These are phyloP conservation scores for Bos taurus DNA, from an alignment of 2,113 vertebrate species.

Conservation along the genomic window DNA sequence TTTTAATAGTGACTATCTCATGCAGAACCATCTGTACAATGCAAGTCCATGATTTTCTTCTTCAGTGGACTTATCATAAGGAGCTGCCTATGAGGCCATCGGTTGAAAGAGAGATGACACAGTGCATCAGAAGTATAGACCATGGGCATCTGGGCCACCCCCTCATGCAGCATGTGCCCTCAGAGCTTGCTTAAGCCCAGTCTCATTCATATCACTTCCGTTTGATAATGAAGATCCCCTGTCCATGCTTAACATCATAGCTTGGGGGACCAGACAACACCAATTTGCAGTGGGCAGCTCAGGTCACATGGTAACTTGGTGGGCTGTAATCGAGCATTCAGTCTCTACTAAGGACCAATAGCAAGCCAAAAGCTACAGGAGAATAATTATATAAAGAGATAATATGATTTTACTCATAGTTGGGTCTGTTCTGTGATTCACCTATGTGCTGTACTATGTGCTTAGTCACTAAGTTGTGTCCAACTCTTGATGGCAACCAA, in stretches of 20 bases:
- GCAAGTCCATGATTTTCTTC: neutral
- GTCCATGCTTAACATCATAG: neutral
- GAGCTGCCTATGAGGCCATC: neutral
- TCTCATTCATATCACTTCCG: neutral
- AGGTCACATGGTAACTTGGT: neutral
- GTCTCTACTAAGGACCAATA: neutral
- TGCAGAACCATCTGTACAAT: neutral
- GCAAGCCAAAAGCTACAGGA: neutral
- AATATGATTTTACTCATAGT: neutral
- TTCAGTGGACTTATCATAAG: neutral
- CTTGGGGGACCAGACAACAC: neutral
- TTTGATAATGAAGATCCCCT: neutral
- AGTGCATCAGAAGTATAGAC: neutral
- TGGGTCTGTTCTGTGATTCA: neutral
- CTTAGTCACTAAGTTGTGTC: neutral
- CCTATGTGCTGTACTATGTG: fast-evolving
- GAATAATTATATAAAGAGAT: neutral
- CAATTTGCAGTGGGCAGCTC: neutral
- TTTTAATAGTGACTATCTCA: neutral
- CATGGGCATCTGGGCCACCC: neutral
- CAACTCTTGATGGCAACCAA: neutral
- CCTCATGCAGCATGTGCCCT: neutral
- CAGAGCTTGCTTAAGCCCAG: neutral
- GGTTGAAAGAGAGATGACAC: neutral
- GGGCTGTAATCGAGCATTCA: neutral